These are phyloP conservation scores for Papilio glaucus DNA, from an alignment of 1,140 invertebrate species.

Conservation along the genomic window DNA sequence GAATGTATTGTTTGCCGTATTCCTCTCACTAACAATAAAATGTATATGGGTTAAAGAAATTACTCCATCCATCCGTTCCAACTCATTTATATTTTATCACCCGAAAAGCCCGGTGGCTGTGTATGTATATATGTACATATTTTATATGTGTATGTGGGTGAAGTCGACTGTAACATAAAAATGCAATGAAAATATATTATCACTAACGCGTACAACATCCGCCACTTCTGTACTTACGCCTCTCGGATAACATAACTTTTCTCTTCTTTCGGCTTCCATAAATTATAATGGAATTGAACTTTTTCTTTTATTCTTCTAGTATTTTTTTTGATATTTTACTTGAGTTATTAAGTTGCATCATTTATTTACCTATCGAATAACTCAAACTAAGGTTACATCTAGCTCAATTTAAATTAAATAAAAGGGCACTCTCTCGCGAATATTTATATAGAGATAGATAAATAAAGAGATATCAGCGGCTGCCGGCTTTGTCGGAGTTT, in stretches of 20 bases:
- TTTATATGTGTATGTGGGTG: conserved; percentile 16
- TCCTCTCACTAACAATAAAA: conserved; percentile 10
- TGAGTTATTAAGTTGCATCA: neutral
- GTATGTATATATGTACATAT: conserved; percentile 17
- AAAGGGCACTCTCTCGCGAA: too few relatives aligned
- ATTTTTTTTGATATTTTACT: too few relatives aligned
- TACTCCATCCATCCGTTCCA: conserved; percentile 23
- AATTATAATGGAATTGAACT: neutral
- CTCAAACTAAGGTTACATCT: too few relatives aligned
- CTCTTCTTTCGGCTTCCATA: neutral
- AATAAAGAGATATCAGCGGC: too few relatives aligned
- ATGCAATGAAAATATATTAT: conserved; percentile 27
- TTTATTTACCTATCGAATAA: neutral
- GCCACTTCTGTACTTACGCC: conserved; percentile 1
- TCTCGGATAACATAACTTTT: conserved; percentile 10
- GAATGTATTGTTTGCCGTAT: conserved; percentile 11
- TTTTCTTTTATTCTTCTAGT: neutral
- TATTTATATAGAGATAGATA: too few relatives aligned
- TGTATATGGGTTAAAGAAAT: conserved; percentile 20
- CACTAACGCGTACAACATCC: conserved; percentile 19
- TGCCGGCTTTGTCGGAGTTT: too few relatives aligned
- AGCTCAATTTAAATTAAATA: too few relatives aligned
- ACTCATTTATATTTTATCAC: conserved; percentile 26
- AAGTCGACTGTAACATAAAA: conserved; percentile 17
- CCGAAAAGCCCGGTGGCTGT: conserved; percentile 6